phyloP scores from a whole-genome alignment of 2,888 invertebrate species.

The Lampropteryx suffumata region DNA sequence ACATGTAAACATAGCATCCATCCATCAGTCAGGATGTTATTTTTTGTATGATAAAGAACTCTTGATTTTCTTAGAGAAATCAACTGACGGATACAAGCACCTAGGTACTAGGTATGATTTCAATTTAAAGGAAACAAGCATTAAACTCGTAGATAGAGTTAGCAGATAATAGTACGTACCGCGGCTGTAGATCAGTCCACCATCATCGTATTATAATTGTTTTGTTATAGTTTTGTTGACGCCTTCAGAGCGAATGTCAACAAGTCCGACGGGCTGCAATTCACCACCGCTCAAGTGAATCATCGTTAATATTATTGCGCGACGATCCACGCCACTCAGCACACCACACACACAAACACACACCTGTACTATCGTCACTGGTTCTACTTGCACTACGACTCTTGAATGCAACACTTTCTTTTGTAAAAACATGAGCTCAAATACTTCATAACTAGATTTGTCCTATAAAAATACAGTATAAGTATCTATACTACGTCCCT shows the following conservation, averaged over 20 bases:
- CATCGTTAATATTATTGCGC: slow-evolving; percentile 81
- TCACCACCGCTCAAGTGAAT: slow-evolving; percentile 81
- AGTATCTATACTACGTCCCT: slow-evolving; percentile 46
- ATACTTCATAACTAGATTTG: slow-evolving; percentile 50
- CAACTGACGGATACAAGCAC: too few species aligned
- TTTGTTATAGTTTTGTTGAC: slow-evolving; percentile 77
- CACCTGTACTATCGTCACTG: slow-evolving; percentile 72
- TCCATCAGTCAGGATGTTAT: too few species aligned
- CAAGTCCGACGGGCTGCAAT: slow-evolving; percentile 81
- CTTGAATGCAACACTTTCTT: slow-evolving; percentile 44
- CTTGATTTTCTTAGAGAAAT: too few species aligned
- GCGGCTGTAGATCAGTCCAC: slow-evolving; percentile 71
- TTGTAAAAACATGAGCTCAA: slow-evolving; percentile 27
- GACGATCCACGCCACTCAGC: slow-evolving; percentile 77
- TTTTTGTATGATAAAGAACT: too few species aligned
- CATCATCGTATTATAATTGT: slow-evolving; percentile 66
- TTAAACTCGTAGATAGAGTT: too few species aligned
- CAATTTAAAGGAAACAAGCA: too few species aligned
- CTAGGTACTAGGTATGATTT: too few species aligned
- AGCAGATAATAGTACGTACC: slow-evolving; percentile 59
- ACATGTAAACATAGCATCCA: too few species aligned
- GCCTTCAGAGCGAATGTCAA: slow-evolving; percentile 77
- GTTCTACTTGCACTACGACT: slow-evolving; percentile 47
- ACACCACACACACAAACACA: slow-evolving; percentile 68
- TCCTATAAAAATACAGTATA: slow-evolving; percentile 42